A percentile compares a stretch with the other conserved stretches of the same genome.
phyloP scores from a whole-genome alignment of 2,113 vertebrate genomes.

The Anser cygnoides region DNA sequence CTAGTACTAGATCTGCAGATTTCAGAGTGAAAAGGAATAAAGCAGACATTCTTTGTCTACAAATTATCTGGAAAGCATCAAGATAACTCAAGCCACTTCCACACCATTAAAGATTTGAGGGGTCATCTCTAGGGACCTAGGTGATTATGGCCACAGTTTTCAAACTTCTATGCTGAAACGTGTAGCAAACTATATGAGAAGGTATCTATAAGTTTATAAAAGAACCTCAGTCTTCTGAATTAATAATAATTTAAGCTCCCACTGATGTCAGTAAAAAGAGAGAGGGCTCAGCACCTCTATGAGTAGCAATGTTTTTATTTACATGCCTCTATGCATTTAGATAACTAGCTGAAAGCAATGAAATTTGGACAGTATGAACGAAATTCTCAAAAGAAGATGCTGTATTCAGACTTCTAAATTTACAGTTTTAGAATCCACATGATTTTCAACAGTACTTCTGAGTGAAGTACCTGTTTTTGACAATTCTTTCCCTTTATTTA shows the following conservation, averaged over 20 bases:
- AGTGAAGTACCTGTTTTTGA: background rate
- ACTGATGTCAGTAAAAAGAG: background rate
- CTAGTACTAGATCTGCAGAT: slow-evolving; percentile 36
- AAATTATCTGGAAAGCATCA: slow-evolving; percentile 70
- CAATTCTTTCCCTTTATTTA: background rate
- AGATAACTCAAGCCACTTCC: slow-evolving; percentile 60
- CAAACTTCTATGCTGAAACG: background rate
- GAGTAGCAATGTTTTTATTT: background rate
- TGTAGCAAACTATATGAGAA: background rate
- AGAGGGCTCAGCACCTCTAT: background rate
- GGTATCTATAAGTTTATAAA: background rate
- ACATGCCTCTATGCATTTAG: rapidly evolving
- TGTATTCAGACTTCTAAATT: background rate
- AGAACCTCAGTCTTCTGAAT: background rate
- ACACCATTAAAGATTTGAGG: background rate
- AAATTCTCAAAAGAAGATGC: background rate
- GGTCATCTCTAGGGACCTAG: slow-evolving; percentile 1
- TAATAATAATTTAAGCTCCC: background rate
- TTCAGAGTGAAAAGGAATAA: slow-evolving; percentile 55
- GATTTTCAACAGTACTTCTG: background rate
- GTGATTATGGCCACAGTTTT: slow-evolving; percentile 7
- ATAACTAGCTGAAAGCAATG: background rate
- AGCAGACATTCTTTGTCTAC: slow-evolving; percentile 66
- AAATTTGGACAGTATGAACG: background rate
- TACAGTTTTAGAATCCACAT: background rate